Conservation (phyloP, 2,113 vertebrate genomes). For the Paracanthobrama guichenoti region DNA sequence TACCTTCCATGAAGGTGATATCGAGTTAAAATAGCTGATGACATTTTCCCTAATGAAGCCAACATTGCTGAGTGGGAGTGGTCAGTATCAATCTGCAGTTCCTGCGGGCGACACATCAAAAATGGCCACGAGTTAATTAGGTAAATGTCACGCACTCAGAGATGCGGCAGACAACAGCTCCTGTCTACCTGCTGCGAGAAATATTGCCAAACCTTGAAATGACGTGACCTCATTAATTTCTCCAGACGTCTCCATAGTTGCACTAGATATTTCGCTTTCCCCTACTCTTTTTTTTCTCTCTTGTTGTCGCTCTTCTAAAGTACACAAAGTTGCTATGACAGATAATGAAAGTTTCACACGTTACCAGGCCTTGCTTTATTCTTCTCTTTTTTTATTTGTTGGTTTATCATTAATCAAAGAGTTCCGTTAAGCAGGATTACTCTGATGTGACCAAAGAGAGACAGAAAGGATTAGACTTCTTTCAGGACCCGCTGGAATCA, state of each 20-base stretch:
- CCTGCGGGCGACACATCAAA: conserved; percentile 44
- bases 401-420: conserved; percentile 47
- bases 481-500: conserved; percentile 45
- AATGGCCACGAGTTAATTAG: conserved; percentile 68
- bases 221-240: conserved; percentile 72
- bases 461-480: conserved; percentile 45
- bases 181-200: conserved; percentile 59
- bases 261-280: conserved; percentile 37
- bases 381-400: conserved; percentile 29
- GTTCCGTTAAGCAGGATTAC: conserved; percentile 43
- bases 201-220: conserved; percentile 66
- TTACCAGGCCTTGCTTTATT: conserved; percentile 25
- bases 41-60: conserved; percentile 63
- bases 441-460: conserved; percentile 34
- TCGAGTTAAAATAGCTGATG: conserved; percentile 47
- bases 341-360: conserved; percentile 30
- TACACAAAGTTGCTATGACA: conserved; percentile 20
- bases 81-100: conserved; percentile 41
- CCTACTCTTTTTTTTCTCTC: neutral
- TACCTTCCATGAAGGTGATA: conserved; percentile 36
- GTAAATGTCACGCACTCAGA: conserved; percentile 65
- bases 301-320: conserved; percentile 23
- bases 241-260: conserved; percentile 63
- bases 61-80: conserved; percentile 27
- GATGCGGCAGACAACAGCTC: conserved; percentile 58